Conservation (phyloP, 2,888 invertebrate species). For the Cephus pulcher region DNA sequence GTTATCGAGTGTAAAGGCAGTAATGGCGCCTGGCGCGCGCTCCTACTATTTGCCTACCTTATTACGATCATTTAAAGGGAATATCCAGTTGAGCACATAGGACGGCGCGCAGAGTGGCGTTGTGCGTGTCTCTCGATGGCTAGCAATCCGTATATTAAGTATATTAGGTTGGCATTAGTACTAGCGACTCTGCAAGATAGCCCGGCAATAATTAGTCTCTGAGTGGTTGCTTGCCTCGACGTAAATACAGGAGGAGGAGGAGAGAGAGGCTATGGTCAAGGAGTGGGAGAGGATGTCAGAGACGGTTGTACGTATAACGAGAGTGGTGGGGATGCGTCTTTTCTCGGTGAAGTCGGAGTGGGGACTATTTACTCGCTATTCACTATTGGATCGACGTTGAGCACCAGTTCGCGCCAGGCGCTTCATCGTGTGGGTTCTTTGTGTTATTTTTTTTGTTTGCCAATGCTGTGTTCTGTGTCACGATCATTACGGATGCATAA, state of each 20-base stretch:
- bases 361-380: slow-evolving; percentile 41
- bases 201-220: slow-evolving; percentile 1
- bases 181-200: neutral
- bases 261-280: neutral
- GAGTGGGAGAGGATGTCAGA: slow-evolving; percentile 6
- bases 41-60: neutral
- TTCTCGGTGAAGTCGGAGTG: slow-evolving; percentile 2
- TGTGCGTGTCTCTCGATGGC: neutral
- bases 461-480: neutral
- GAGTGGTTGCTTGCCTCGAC: neutral
- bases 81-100: neutral
- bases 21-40: neutral
- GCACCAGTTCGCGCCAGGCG: slow-evolving; percentile 36
- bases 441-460: neutral
- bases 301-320: slow-evolving; percentile 11
- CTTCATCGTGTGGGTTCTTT: slow-evolving; percentile 10
- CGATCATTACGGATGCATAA: neutral
- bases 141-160: neutral
- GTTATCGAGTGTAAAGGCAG: neutral
- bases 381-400: slow-evolving; percentile 35
- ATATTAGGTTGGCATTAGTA: neutral
- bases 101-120: neutral
- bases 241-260: neutral
- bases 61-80: slow-evolving; percentile 5
- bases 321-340: slow-evolving; percentile 14